Percentiles rank a stretch among this genome's conserved stretches.
Conservation (phyloP, 2,113 vertebrate genomes). For the Platysteira castanea region DNA sequence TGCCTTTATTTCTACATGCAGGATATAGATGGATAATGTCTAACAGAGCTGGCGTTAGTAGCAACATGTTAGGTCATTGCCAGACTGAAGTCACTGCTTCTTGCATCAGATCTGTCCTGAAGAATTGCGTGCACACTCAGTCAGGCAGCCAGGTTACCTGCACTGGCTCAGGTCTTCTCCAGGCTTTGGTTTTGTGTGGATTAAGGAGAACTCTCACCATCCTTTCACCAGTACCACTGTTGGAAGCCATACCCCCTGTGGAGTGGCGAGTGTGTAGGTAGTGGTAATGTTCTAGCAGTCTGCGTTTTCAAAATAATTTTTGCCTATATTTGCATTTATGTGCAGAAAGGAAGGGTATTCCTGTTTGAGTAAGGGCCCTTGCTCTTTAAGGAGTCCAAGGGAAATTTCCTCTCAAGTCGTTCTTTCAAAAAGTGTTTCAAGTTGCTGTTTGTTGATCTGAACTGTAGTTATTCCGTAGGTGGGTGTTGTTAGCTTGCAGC, state of each 20-base stretch:
- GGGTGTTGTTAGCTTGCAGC: not conserved
- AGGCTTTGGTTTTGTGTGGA: not conserved
- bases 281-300: not conserved
- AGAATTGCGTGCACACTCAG: rapidly evolving
- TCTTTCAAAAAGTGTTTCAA: not conserved
- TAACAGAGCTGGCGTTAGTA: not conserved
- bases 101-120: not conserved
- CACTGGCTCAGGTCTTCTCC: not conserved
- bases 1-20: not conserved
- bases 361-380: not conserved
- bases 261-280: not conserved
- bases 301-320: not conserved
- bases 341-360: not conserved
- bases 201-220: rapidly evolving
- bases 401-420: not conserved
- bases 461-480: not conserved
- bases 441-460: not conserved
- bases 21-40: not conserved
- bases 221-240: not conserved
- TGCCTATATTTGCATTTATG: not conserved
- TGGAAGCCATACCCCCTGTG: not conserved
- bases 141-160: not conserved
- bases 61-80: not conserved
- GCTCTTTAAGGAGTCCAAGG: not conserved
- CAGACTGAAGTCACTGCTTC: not conserved